Evolutionary conservation across 2,888 invertebrate genomes (phyloP), one percentile per base, ranked within the genome.

Genomic region (Nycteola revayana): DNA sequence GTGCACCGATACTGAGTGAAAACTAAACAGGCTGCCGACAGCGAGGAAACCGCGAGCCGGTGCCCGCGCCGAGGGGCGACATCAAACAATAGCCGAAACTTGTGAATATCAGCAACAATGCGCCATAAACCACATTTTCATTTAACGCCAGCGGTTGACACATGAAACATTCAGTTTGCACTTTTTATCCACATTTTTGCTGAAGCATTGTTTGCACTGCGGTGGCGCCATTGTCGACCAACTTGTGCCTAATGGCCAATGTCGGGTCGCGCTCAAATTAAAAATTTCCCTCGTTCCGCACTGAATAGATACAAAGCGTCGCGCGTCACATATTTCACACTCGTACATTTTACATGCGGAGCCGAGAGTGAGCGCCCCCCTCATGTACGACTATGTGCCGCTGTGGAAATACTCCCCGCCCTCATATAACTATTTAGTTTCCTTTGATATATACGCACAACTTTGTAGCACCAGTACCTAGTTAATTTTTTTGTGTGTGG

Each of bases 41-140:
- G 2, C 14, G 14, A 14, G 14, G 14, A 14, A 14, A 14, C 14
- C 14, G 14, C 14, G 14, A 14, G 14, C 3, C 14, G 14, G 14
- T 14, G 14, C 14, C 14, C 14, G 14, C 14, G 14, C 14, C 14
- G 5, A 3, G 14, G n/a, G n/a, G n/a, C n/a, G n/a, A n/a, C n/a
- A 32, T 37, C 34, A 34, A 37, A 27, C 20, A 24, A 29, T 18
- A 18, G 22, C 32, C 23, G 18, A 14, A 11, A 34, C 20, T 37
- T 10, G 10, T 32, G 22, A 27, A 28, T 25, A 11, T 8, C 24
- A 10, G 42, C 31, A 40, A 51, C 52, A 55, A 52, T 50, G 55
- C 48, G 49, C 46, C 41, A 35, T 50, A 54, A 52, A 48, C 49
- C 50, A 36, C 49, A 54, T 49, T 50, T 52, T 49, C 47, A 59